phyloP scores from a whole-genome alignment of 1,140 invertebrate species.

The Bombus superbus region DNA sequence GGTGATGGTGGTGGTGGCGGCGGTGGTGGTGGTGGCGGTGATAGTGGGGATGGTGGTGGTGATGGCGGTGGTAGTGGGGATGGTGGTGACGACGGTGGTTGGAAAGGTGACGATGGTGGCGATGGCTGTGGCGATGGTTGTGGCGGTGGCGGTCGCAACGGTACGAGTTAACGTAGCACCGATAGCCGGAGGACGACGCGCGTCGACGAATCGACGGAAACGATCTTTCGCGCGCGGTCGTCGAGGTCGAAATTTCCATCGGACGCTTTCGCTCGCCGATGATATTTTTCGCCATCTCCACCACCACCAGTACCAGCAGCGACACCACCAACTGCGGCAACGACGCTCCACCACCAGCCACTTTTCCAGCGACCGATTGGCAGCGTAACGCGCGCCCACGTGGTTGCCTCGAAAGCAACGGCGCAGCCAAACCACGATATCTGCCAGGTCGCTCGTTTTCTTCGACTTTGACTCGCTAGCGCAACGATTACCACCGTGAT shows the following conservation, averaged over 20 bases:
- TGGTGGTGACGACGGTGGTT: neutral
- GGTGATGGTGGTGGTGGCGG: neutral
- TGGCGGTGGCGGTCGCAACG: neutral
- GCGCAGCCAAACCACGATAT: slow-evolving; percentile 1
- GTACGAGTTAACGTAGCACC: no score
- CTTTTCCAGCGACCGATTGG: slow-evolving; percentile 48
- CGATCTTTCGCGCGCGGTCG: neutral
- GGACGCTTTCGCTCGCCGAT: slow-evolving; percentile 9
- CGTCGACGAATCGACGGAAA: neutral
- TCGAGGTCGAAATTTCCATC: slow-evolving; percentile 32
- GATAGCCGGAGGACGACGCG: neutral
- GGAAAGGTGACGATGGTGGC: neutral
- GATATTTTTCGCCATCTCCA: slow-evolving; percentile 47
- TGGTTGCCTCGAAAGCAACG: neutral
- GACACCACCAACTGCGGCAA: slow-evolving; percentile 59
- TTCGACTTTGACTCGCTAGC: neutral
- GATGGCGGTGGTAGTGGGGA: neutral
- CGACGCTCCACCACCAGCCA: slow-evolving; percentile 57
- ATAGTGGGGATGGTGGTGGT: no score
- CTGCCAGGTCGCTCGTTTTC: neutral
- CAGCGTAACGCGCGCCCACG: neutral
- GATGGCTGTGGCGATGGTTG: neutral
- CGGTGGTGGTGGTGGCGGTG: neutral
- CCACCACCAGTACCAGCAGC: slow-evolving; percentile 54
- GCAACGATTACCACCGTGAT: neutral